phyloP scores from a whole-genome alignment of 2,113 vertebrate genomes.

The Rhizomys pruinosus region DNA sequence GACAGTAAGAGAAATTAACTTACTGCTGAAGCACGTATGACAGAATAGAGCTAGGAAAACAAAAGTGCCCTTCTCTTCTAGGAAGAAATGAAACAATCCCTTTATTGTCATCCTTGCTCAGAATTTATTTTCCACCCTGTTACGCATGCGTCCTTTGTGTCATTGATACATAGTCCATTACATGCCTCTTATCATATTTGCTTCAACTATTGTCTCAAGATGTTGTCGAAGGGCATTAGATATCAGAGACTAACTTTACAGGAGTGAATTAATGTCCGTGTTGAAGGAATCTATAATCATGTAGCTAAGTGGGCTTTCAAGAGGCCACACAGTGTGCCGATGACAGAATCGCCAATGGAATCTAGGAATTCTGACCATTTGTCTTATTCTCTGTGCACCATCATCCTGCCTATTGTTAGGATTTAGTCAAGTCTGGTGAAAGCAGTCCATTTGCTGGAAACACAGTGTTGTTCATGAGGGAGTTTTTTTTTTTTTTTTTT shows the following conservation, averaged over 20 bases:
- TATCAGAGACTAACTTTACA: constrained; percentile 50
- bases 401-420: constrained; percentile 48
- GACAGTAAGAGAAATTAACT: constrained; percentile 46
- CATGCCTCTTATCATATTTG: constrained; percentile 48
- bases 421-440: constrained; percentile 62
- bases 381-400: constrained; percentile 55
- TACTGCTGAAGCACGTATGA: constrained; percentile 11
- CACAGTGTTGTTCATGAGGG: background rate
- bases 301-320: constrained; percentile 64
- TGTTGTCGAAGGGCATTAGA: constrained; percentile 66
- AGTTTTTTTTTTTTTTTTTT: background rate
- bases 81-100: constrained; percentile 30
- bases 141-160: constrained; percentile 52
- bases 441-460: constrained; percentile 25
- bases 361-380: constrained; percentile 55
- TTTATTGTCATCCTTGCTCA: constrained; percentile 47
- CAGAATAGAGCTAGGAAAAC: constrained; percentile 37
- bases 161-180: constrained; percentile 64
- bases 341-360: constrained; percentile 73
- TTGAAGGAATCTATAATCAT: constrained; percentile 73
- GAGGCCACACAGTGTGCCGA: constrained; percentile 65
- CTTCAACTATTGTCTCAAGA: constrained; percentile 63
- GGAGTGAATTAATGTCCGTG: constrained; percentile 62
- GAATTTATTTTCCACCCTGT: constrained; percentile 43
- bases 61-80: constrained; percentile 36